A percentile compares a stretch with the other conserved stretches of the same genome.
Evolutionary conservation across 2,888 invertebrate species (phyloP).

Genomic region (Fragum sueziense): DNA sequence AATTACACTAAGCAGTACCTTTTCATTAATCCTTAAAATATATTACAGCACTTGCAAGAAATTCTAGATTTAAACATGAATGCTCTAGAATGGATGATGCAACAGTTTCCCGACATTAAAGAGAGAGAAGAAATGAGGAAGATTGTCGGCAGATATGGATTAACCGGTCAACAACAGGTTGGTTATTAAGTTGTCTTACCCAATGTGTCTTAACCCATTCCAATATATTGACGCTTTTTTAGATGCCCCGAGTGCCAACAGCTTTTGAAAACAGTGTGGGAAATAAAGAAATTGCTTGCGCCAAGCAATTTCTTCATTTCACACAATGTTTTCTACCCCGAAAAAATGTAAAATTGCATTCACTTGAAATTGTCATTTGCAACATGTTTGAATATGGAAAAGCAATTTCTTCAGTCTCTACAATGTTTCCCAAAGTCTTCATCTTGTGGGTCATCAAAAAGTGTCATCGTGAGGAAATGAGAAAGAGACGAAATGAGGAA

Average conservation of each 20-base stretch:
- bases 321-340: too few relatives aligned
- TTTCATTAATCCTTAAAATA: background rate
- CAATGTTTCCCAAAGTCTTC: too few relatives aligned
- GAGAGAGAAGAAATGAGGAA: constrained; percentile 99
- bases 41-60: constrained; percentile 92
- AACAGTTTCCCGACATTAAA: constrained; percentile 96
- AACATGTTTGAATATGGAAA: too few relatives aligned
- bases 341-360: too few relatives aligned
- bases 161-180: constrained; percentile 93
- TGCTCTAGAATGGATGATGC: constrained; percentile 99
- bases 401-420: too few relatives aligned
- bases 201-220: background rate
- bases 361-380: too few relatives aligned
- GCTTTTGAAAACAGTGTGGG: background rate
- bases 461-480: too few relatives aligned
- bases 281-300: too few relatives aligned
- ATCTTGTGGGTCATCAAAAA: too few relatives aligned
- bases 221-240: background rate
- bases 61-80: constrained; percentile 96
- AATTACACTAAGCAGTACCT: background rate
- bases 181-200: too few relatives aligned
- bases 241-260: background rate
- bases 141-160: constrained; percentile 98
- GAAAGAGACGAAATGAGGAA: too few relatives aligned
- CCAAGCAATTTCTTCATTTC: too few relatives aligned